A percentile compares a stretch with the other conserved stretches of the same genome.
Evolutionary conservation across 1,140 invertebrate genomes (phyloP).

Genomic region (Andricus grossulariae): DNA sequence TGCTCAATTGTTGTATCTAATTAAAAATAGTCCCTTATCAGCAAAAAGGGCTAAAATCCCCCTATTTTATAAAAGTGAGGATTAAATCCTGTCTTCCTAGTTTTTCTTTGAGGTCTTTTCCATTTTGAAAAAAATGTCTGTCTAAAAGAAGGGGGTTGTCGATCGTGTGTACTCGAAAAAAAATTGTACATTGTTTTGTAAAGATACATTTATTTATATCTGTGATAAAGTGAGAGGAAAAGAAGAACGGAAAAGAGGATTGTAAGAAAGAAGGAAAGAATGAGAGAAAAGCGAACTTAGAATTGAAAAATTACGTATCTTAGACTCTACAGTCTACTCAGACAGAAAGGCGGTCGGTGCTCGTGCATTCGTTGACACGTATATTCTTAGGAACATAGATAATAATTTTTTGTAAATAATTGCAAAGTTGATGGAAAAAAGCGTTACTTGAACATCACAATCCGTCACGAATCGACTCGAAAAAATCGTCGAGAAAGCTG

Average conservation of each 20-base stretch:
- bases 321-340: constrained; percentile 53
- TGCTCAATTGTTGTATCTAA: constrained; percentile 68
- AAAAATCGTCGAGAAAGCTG: constrained; percentile 48
- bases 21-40: constrained; percentile 55
- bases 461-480: constrained; percentile 5
- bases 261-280: constrained; percentile 8
- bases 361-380: constrained; percentile 65
- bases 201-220: constrained; percentile 80
- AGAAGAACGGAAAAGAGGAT: constrained; percentile 44
- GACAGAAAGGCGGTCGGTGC: constrained; percentile 59
- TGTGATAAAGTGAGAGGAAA: constrained; percentile 77
- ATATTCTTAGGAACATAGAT: constrained; percentile 62
- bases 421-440: constrained; percentile 40
- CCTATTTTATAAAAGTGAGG: constrained; percentile 20
- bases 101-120: constrained; percentile 4
- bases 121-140: constrained; percentile 11
- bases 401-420: constrained; percentile 70
- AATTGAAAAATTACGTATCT: constrained; percentile 12
- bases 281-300: background rate
- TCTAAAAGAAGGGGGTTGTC: constrained; percentile 35
- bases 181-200: constrained; percentile 73
- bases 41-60: constrained; percentile 33
- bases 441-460: constrained; percentile 14
- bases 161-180: constrained; percentile 45
- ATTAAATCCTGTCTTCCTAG: constrained; percentile 28